Conservation (phyloP, 2,888 invertebrate species). For the Eupelmus urozonus region DNA sequence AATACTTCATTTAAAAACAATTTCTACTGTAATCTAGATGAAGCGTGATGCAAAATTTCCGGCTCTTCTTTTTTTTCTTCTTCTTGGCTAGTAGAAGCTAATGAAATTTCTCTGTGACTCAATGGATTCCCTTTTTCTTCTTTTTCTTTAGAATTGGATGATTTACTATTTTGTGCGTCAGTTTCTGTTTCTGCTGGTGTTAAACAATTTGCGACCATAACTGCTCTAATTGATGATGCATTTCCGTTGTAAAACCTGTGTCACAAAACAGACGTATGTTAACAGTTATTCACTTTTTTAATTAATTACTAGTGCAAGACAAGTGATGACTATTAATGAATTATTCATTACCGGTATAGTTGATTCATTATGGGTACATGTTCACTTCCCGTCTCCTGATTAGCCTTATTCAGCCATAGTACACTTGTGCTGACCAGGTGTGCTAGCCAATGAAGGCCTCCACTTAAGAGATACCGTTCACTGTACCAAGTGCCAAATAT, state of each 20-base stretch:
- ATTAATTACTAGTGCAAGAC: neutral
- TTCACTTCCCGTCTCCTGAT: slow-evolving; percentile 88
- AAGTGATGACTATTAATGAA: slow-evolving; percentile 22
- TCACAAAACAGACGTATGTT: slow-evolving; percentile 18
- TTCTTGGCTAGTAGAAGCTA: slow-evolving; percentile 61
- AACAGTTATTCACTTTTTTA: slow-evolving; percentile 6
- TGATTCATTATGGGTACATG: slow-evolving; percentile 87
- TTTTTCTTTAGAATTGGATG: slow-evolving; percentile 68
- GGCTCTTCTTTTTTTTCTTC: slow-evolving; percentile 65
- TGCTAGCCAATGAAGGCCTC: slow-evolving; percentile 89
- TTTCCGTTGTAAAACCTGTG: slow-evolving; percentile 86
- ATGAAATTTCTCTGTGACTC: slow-evolving; percentile 78
- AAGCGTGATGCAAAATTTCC: slow-evolving; percentile 72
- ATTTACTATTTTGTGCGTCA: slow-evolving; percentile 68
- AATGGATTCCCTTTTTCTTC: slow-evolving; percentile 78
- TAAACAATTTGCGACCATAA: slow-evolving; percentile 87
- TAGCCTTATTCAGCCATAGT: slow-evolving; percentile 90
- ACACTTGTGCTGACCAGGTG: slow-evolving; percentile 86
- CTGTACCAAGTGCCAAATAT: slow-evolving; percentile 94
- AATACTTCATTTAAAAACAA: slow-evolving; percentile 45
- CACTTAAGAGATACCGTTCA: slow-evolving; percentile 88
- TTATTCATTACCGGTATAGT: slow-evolving; percentile 78
- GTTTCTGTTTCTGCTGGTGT: slow-evolving; percentile 74
- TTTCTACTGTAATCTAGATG: slow-evolving; percentile 74
- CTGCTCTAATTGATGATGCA: slow-evolving; percentile 87